These are phyloP conservation scores for Lagorchestes hirsutus DNA, from an alignment of 2,797 vertebrate species.

Conservation along the genomic window DNA sequence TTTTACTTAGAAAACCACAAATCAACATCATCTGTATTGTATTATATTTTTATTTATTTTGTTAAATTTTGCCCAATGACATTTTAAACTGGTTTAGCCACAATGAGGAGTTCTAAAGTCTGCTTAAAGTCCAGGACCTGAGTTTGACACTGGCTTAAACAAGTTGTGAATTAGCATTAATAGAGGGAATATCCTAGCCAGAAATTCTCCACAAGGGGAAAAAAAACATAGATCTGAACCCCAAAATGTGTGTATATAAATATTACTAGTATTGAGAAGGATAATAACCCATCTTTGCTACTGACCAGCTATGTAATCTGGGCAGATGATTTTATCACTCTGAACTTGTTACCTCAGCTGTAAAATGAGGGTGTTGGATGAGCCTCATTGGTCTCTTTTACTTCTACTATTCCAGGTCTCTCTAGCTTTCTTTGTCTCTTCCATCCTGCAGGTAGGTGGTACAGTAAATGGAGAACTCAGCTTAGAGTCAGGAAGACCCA, in stretches of 20 bases:
- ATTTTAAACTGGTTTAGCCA: background rate
- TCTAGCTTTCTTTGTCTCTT: background rate
- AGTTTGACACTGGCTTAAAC: background rate
- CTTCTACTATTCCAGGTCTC: background rate
- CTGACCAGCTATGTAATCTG: background rate
- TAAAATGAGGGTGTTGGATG: background rate
- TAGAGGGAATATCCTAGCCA: background rate
- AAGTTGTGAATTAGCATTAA: background rate
- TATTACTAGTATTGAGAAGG: background rate
- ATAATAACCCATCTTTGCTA: background rate
- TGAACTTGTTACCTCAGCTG: background rate
- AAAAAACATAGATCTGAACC: background rate
- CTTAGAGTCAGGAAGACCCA: background rate
- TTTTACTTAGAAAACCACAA: background rate
- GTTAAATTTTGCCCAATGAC: background rate
- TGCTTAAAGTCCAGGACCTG: background rate
- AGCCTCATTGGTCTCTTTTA: background rate
- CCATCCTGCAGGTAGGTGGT: background rate
- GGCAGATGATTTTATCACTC: background rate
- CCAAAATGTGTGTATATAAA: background rate
- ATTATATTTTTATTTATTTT: background rate
- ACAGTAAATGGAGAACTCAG: background rate
- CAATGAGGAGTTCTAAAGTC: background rate
- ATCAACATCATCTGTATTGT: background rate
- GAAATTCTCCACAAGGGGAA: background rate